Evolutionary conservation across 2,113 vertebrate species (phyloP).

Genomic region (Chloroceryle aenea): DNA sequence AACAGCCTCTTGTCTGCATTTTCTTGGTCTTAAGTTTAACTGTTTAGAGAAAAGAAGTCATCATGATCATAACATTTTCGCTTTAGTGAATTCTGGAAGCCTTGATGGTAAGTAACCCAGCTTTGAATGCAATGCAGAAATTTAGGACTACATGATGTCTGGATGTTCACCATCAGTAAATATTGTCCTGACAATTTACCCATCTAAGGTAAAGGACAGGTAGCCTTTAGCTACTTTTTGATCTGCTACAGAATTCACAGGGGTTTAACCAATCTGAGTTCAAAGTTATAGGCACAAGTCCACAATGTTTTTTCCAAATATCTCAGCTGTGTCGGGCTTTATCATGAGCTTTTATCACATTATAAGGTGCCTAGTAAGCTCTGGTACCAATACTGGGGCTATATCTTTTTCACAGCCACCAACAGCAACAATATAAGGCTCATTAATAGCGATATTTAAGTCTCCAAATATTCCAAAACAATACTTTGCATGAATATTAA

Average conservation of each 20-base stretch:
- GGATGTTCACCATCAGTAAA: constrained; percentile 85
- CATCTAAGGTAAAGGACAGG: constrained; percentile 76
- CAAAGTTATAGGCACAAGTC: constrained; percentile 75
- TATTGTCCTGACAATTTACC: constrained; percentile 84
- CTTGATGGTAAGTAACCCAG: constrained; percentile 58
- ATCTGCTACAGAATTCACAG: constrained; percentile 57
- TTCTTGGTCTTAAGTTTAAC: constrained; percentile 75
- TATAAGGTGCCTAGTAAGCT: constrained; percentile 78
- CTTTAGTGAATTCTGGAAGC: constrained; percentile 79
- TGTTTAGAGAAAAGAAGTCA: constrained; percentile 86
- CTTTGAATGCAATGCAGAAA: constrained; percentile 73
- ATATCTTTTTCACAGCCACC: constrained; percentile 70
- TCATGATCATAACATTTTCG: constrained; percentile 77
- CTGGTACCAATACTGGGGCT: constrained; percentile 75
- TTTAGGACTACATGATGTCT: constrained; percentile 72
- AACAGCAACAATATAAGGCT: constrained; percentile 73
- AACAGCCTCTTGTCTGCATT: constrained; percentile 25
- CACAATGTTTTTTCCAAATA: constrained; percentile 71
- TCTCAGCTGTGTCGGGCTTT: constrained; percentile 82
- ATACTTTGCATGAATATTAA: constrained; percentile 80
- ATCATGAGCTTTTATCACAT: constrained; percentile 80
- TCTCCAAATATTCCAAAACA: constrained; percentile 85
- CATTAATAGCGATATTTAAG: constrained; percentile 81
- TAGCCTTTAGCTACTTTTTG: constrained; percentile 67
- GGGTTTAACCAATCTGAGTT: constrained; percentile 78